phyloP scores from a whole-genome alignment of 2,113 vertebrate genomes.

The Zingel zingel region DNA sequence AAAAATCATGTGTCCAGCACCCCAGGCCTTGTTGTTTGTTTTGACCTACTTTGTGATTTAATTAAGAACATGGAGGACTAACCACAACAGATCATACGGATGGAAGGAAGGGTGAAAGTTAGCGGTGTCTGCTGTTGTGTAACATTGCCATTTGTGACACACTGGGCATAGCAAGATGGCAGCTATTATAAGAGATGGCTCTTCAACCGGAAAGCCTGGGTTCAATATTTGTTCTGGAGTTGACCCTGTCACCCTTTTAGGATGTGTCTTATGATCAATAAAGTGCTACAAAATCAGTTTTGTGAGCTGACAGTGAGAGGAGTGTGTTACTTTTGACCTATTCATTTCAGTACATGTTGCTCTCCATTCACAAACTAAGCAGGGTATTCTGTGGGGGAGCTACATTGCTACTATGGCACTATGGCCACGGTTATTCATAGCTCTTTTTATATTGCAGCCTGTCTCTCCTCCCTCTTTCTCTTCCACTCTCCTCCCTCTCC shows the following conservation, averaged over 20 bases:
- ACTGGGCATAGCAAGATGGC: conserved; percentile 5
- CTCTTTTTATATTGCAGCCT: conserved; percentile 63
- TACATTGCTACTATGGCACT: conserved; percentile 54
- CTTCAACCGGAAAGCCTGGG: conserved; percentile 7
- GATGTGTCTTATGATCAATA: background rate
- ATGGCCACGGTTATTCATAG: conserved; percentile 70
- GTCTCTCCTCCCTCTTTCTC: conserved; percentile 58
- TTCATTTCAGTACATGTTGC: conserved; percentile 27
- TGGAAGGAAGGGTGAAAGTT: conserved; percentile 49
- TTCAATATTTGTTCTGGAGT: conserved; percentile 10
- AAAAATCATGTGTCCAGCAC: conserved; percentile 41
- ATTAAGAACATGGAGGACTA: conserved; percentile 59
- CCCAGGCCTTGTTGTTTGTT: conserved; percentile 46
- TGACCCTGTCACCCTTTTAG: background rate
- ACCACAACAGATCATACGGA: conserved; percentile 50
- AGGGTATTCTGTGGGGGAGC: conserved; percentile 47
- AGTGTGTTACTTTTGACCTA: background rate
- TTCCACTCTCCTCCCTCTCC: conserved; percentile 50
- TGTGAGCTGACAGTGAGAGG: background rate
- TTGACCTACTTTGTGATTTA: conserved; percentile 73
- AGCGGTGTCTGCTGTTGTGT: conserved; percentile 55
- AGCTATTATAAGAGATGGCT: conserved; percentile 11
- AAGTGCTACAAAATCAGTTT: background rate
- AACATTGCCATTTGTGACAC: conserved; percentile 66
- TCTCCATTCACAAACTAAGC: conserved; percentile 66